Evolutionary conservation across 2,888 invertebrate genomes (phyloP), one percentile per base, ranked within the genome.

Genomic region (Acronicta aceris): DNA sequence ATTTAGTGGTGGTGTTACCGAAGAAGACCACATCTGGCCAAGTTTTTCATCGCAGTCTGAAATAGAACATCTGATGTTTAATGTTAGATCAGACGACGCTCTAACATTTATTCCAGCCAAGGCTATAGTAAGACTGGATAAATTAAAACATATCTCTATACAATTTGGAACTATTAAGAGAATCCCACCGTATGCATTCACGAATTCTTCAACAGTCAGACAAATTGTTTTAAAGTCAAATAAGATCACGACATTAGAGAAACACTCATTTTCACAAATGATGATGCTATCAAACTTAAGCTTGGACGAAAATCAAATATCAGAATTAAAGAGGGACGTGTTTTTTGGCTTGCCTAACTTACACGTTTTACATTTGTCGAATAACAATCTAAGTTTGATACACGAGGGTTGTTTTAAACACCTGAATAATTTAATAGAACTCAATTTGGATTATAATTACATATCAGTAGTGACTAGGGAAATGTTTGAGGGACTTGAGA

Each of bases 331-430:
- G 82, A 95, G 96, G 53, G 96, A 96, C 77, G 97, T 97, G 1
- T 98, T 98, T 87, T 95, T 96, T 64, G 96, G 96, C 81, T 87
- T 98, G 65, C 97, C 97, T 0, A 95, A 95, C 51, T 89, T 97
- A 73, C 96, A 96, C 74, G 95, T 96, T 52, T 95, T 99, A 61
- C 96, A 96, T 81, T 93, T 99, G 62, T 98, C 98, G 76, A 97
- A 97, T 82, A 99, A 99, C 89, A 97, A 97, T 81, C 95, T 99
- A 59, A 97, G 97, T 79, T 95, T 96, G 45, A 95, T 98, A 53
- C 98, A 99, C 79, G 98, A 98, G 76, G 97, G 97, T 66, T 97
- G 99, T 52, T 98, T 98, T 85, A 95, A 95, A 71, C 96, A 97
- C 69, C 91, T 98, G 80, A 95, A 95, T 21, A 96, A 97, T 79